Base-by-base conservation (phyloP, 2,888 invertebrate species). In the Craniophora ligustri region DNA sequence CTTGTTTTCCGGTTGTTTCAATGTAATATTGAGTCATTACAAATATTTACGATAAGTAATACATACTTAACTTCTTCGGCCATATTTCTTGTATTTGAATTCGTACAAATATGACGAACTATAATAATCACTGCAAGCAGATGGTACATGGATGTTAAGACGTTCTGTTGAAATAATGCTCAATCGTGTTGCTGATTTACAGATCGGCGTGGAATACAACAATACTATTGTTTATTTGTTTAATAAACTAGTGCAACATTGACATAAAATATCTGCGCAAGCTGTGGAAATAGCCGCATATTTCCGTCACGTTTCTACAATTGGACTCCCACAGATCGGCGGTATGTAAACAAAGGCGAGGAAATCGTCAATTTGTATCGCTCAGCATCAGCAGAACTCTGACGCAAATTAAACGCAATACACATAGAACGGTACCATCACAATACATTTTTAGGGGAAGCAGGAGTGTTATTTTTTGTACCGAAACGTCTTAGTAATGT, bases 151-250 rank as follows among this genome's bases (percentile, higher is more conserved):
- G 11, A 16, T 5, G 11, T 41, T 8, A 10, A 30, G 13, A n/a
- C n/a, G n/a, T 26, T 14, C 4, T 18, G 26, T 31, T 30, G 13
- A 10, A 28, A 18, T 38, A 21, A 31, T 26, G 19, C 5, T 39
- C 11, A 39, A 30, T n/a, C 23, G 26, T 30, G 6, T 23, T 15
- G 8, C 18, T 35, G 15, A 48, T 40, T 36, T 35, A 58, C n/a
- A 26, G 15, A 41, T 51, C 5, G 8, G 19, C 13, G 5, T 13
- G 8, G 15, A 26, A 35, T 10, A 13, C 36, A 41, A 19, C 49
- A 49, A 49, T 49, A 16, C 10, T 13, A 39, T 46, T 42, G 36
- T 63, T 44, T 36, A 49, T 38, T 44, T 36, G 45, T 38, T 15
- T 21, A 21, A 44, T 38, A 42, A 13, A 41, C n/a, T 13, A 15